These are phyloP conservation scores for Mesitornis unicolor DNA, from an alignment of 2,113 vertebrate species.

Conservation along the genomic window DNA sequence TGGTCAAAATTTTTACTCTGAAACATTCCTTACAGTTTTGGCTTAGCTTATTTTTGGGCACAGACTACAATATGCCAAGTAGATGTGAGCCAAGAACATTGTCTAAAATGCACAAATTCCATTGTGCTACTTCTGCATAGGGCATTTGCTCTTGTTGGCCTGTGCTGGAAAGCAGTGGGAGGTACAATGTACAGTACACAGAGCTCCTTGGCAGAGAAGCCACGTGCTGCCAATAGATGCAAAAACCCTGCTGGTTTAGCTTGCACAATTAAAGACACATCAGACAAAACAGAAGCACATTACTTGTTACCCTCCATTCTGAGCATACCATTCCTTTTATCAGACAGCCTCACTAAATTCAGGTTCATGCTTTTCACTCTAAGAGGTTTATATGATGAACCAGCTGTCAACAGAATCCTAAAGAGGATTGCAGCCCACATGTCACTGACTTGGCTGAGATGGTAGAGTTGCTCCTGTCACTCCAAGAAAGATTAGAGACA, in stretches of 20 bases:
- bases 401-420: slow-evolving; percentile 26
- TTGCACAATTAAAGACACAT: background rate
- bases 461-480: background rate
- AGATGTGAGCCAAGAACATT: background rate
- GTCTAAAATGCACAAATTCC: background rate
- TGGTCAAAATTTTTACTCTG: background rate
- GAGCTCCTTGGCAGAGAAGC: background rate
- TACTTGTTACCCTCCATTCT: background rate
- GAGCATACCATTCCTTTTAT: background rate
- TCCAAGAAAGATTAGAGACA: background rate
- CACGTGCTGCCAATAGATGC: background rate
- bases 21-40: background rate
- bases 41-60: background rate
- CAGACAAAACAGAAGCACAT: background rate
- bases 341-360: slow-evolving; percentile 26
- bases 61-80: background rate
- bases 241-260: background rate
- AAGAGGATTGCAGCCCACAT: slow-evolving; percentile 45
- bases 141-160: background rate
- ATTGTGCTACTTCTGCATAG: background rate
- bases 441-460: background rate
- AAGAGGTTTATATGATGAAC: slow-evolving; percentile 54
- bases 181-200: background rate
- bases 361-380: background rate
- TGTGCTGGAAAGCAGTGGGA: background rate